These are phyloP conservation scores for Tethya wilhelma DNA, from an alignment of 37 sponge, comb jelly and placozoan species.

Conservation along the genomic window DNA sequence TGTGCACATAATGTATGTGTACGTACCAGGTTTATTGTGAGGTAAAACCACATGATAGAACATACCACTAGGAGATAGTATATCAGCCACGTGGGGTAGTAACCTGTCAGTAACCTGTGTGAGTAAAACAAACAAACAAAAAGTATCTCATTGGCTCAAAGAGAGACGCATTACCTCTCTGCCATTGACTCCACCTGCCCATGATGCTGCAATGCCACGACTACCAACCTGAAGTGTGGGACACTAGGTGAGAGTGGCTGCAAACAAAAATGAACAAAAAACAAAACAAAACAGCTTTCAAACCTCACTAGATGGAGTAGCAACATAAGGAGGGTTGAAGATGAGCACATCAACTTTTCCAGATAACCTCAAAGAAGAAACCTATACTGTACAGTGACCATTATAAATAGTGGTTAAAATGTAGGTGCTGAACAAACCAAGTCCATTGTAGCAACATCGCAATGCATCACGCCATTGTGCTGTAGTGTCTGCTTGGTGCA, in stretches of 20 bases:
- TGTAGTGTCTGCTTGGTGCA: slow-evolving; percentile 36
- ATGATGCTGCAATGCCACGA: slow-evolving; percentile 80
- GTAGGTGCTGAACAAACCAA: slow-evolving; percentile 32
- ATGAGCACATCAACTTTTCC: slow-evolving; percentile 86
- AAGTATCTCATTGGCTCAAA: not conserved
- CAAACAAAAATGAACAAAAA: not conserved
- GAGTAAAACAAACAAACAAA: not conserved
- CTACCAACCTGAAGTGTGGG: slow-evolving; percentile 43
- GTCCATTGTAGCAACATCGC: slow-evolving; percentile 56
- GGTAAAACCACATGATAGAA: slow-evolving; percentile 83
- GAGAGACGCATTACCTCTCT: slow-evolving; percentile 68
- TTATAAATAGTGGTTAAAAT: not conserved
- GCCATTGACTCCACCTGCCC: slow-evolving; percentile 95
- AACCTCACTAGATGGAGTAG: slow-evolving; percentile 82
- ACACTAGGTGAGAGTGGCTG: not conserved
- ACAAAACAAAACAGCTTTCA: not conserved
- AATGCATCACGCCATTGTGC: slow-evolving; percentile 26
- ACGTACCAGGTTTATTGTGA: slow-evolving; percentile 85
- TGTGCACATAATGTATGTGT: not conserved
- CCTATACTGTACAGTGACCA: not conserved
- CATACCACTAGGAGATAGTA: slow-evolving; percentile 77
- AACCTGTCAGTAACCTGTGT: slow-evolving; percentile 84
- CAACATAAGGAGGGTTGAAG: slow-evolving; percentile 98
- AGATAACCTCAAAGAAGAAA: slow-evolving; percentile 36
- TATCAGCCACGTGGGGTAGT: slow-evolving; percentile 57